A percentile compares a stretch with the other conserved stretches of the same genome.
These are phyloP conservation scores for Adineta ricciae DNA, from an alignment of 2,888 invertebrate species.

Conservation along the genomic window DNA sequence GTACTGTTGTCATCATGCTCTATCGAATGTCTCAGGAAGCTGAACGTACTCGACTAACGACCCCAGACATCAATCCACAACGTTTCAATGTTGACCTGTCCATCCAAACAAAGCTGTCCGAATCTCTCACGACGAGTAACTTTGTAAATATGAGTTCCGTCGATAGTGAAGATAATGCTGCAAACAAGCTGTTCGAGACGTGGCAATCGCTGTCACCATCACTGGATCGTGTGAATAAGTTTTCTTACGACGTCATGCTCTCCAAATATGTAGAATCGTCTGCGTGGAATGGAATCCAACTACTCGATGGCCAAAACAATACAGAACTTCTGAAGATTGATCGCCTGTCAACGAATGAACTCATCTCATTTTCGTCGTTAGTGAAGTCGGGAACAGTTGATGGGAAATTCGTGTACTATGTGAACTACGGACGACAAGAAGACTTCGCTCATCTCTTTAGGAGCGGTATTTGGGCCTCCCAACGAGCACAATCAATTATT, in stretches of 20 bases:
- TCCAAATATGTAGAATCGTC: not conserved
- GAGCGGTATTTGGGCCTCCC: not conserved
- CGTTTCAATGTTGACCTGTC: not conserved
- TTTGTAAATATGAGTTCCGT: not conserved
- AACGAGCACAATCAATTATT: not conserved
- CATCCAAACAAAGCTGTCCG: not conserved
- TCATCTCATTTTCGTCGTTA: not conserved
- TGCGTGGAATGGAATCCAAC: not conserved
- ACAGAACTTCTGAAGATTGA: not conserved
- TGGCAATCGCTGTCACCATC: not conserved
- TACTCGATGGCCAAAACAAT: not conserved
- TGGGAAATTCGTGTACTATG: not conserved
- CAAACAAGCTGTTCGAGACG: not conserved
- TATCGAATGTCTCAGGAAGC: not conserved
- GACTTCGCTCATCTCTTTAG: not conserved
- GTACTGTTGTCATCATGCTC: not conserved
- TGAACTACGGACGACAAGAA: slow-evolving; percentile 13
- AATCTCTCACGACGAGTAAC: not conserved
- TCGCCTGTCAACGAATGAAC: not conserved
- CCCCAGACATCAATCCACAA: too few species aligned
- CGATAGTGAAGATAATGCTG: not conserved
- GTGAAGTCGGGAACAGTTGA: not conserved
- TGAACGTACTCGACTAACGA: not conserved
- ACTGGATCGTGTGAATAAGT: not conserved
- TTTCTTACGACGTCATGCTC: not conserved